Percentiles rank a stretch among this genome's conserved stretches.
These are phyloP conservation scores for Myocastor coypus DNA, from an alignment of 2,113 vertebrate species.

Conservation along the genomic window DNA sequence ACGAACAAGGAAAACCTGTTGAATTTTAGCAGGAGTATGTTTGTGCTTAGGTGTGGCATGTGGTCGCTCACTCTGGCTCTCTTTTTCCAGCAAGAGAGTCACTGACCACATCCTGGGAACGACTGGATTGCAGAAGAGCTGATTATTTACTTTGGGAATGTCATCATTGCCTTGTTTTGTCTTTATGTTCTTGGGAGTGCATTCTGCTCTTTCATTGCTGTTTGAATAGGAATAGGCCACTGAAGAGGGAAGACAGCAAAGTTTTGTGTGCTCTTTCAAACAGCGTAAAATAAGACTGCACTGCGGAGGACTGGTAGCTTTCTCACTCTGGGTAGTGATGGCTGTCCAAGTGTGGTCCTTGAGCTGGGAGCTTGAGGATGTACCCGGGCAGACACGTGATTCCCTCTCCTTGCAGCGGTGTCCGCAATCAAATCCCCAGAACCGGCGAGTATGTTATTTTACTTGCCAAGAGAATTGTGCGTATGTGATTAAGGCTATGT, in stretches of 20 bases:
- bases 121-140: background rate
- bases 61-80: background rate
- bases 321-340: background rate
- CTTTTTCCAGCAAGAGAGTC: slow-evolving; percentile 2
- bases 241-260: slow-evolving; percentile 44
- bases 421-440: background rate
- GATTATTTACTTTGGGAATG: background rate
- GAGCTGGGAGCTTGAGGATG: background rate
- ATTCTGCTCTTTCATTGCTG: slow-evolving; percentile 4
- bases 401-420: background rate
- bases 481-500: background rate
- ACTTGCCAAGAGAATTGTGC: background rate
- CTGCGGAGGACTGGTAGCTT: background rate
- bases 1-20: background rate
- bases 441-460: background rate
- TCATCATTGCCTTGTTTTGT: background rate
- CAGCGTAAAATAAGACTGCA: background rate
- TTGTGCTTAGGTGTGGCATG: background rate
- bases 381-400: background rate
- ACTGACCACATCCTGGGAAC: slow-evolving; percentile 4
- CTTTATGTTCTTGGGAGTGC: background rate
- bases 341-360: background rate
- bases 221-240: background rate
- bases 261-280: background rate
- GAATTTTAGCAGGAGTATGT: slow-evolving; percentile 2